These are phyloP conservation scores for Xiphydria camelus DNA, from an alignment of 2,888 invertebrate species.

Conservation along the genomic window DNA sequence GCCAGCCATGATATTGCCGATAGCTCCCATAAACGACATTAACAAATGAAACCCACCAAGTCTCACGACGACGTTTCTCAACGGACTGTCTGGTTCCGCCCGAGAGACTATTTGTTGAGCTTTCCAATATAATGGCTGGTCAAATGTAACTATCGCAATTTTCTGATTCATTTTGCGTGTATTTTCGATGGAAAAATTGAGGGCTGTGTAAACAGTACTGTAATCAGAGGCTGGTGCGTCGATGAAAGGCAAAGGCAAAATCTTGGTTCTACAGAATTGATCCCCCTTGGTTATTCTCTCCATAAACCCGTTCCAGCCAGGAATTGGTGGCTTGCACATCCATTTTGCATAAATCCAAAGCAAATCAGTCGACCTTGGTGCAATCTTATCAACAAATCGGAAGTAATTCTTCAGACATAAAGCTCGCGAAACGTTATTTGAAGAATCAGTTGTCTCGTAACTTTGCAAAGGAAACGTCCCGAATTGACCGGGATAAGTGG, in stretches of 20 bases:
- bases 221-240: slow-evolving; percentile 20
- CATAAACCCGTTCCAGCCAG: slow-evolving; percentile 49
- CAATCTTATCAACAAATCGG: too few species aligned
- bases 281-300: slow-evolving; percentile 33
- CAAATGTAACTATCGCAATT: slow-evolving; percentile 11
- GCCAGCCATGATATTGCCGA: too few species aligned
- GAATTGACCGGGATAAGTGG: slow-evolving; percentile 3
- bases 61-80: slow-evolving; percentile 18
- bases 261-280: slow-evolving; percentile 24
- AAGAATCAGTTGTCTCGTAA: too few species aligned
- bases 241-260: slow-evolving; percentile 21
- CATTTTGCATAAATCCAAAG: too few species aligned
- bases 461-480: too few species aligned
- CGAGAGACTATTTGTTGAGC: slow-evolving; percentile 14
- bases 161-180: slow-evolving; percentile 11
- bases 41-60: slow-evolving; percentile 39
- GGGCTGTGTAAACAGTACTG: slow-evolving; percentile 19
- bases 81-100: slow-evolving; percentile 5
- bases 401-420: too few species aligned
- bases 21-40: too few species aligned
- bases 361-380: slow-evolving; percentile 18
- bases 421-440: too few species aligned
- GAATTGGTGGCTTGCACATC: slow-evolving; percentile 33
- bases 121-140: too few species aligned
- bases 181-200: slow-evolving; percentile 15